phyloP scores from a whole-genome alignment of 1,140 invertebrate genomes.

The Brachionus sp. region DNA sequence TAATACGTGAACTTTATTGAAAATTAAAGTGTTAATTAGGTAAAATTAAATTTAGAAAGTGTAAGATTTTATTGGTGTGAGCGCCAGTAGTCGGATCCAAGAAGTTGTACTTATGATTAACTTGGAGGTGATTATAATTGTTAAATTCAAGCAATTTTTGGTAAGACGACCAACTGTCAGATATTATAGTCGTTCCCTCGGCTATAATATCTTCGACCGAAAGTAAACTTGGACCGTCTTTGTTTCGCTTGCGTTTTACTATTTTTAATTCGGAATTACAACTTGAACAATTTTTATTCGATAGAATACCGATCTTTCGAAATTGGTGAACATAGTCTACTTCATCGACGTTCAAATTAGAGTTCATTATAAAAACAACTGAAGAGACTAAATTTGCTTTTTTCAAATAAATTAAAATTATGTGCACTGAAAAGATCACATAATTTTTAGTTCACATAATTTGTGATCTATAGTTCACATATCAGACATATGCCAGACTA shows the following conservation, averaged over 20 bases:
- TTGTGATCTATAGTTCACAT: too few species aligned
- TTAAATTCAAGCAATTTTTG: neutral
- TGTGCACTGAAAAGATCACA: too few species aligned
- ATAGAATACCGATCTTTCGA: slow-evolving; percentile 9
- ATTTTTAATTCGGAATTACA: slow-evolving; percentile 26
- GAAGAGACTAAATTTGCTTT: slow-evolving; percentile 7
- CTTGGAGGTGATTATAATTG: slow-evolving; percentile 2
- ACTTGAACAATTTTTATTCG: slow-evolving; percentile 16
- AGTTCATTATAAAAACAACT: slow-evolving; percentile 11
- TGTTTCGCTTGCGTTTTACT: neutral
- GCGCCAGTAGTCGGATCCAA: neutral
- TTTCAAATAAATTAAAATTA: neutral
- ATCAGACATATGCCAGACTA: too few species aligned
- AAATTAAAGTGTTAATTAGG: too few species aligned
- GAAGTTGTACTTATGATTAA: neutral
- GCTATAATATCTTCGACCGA: neutral
- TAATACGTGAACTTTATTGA: too few species aligned
- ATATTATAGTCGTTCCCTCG: neutral
- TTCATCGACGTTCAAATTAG: slow-evolving; percentile 12
- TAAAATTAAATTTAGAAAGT: too few species aligned
- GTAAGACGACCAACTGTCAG: slow-evolving; percentile 2
- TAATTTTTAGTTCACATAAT: too few species aligned
- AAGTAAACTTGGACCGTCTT: slow-evolving; percentile 16
- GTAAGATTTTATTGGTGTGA: neutral
- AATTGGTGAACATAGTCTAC: slow-evolving; percentile 13